phyloP scores from a whole-genome alignment of 2,113 vertebrate genomes.

The Dipodomys stephensi region DNA sequence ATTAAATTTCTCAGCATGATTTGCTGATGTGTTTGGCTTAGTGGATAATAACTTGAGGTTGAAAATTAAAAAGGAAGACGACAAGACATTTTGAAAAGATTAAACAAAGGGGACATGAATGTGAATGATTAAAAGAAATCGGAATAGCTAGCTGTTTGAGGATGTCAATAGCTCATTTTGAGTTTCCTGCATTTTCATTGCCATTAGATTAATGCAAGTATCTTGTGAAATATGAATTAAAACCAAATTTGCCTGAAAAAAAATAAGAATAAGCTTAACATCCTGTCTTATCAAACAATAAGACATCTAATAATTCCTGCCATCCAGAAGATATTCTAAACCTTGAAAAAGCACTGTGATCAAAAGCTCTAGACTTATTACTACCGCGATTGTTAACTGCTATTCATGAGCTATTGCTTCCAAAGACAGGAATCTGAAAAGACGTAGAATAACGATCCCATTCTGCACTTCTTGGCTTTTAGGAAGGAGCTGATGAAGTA shows the following conservation, averaged over 20 bases:
- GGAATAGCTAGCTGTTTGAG: neutral
- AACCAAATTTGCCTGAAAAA: conserved; percentile 23
- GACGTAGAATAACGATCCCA: neutral
- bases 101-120: neutral
- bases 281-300: neutral
- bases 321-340: neutral
- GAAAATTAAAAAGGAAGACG: conserved; percentile 50
- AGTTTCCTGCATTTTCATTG: neutral
- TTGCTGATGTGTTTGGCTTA: conserved; percentile 45
- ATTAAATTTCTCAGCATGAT: conserved; percentile 48
- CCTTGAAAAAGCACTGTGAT: neutral
- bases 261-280: neutral
- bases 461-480: neutral
- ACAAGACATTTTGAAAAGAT: conserved; percentile 11
- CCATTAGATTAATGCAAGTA: neutral
- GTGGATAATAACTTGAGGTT: conserved; percentile 26
- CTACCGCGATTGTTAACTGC: neutral
- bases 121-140: neutral
- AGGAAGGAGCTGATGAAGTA: neutral
- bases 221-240: conserved; percentile 34
- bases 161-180: neutral
- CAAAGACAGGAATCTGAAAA: neutral
- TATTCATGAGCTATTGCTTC: neutral
- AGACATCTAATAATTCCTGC: neutral
- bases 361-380: neutral